Conservation (phyloP, 53 echinoderm and acorn worm species). For the Crossaster papposus region DNA sequence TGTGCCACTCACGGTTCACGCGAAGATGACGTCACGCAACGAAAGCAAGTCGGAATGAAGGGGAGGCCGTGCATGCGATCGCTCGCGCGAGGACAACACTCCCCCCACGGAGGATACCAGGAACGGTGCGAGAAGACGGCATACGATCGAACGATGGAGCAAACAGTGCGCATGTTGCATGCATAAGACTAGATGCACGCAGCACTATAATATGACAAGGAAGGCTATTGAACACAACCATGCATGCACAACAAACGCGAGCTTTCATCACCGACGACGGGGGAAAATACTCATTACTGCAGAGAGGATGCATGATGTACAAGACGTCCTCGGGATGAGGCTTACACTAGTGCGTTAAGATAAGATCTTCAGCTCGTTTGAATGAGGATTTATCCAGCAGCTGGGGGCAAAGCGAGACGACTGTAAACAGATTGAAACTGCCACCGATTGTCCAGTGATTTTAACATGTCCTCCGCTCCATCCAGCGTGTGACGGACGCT, state of each 20-base stretch:
- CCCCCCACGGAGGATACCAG: too few species aligned
- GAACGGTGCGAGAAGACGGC: background rate
- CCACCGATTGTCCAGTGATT: background rate
- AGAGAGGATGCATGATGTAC: background rate
- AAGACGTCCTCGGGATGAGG: background rate
- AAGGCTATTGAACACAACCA: background rate
- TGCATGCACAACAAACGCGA: background rate
- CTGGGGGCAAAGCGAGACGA: background rate
- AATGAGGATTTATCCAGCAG: background rate
- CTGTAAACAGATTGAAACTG: background rate
- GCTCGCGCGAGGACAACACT: background rate
- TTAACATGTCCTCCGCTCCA: background rate
- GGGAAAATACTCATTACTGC: background rate
- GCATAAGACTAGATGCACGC: background rate
- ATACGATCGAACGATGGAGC: background rate
- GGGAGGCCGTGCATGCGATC: slow-evolving; percentile 11
- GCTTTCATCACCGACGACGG: background rate
- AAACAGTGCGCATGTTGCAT: background rate
- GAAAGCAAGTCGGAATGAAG: background rate
- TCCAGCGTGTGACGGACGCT: background rate
- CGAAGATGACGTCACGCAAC: slow-evolving; percentile 22
- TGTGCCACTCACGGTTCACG: background rate
- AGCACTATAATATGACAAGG: too few species aligned
- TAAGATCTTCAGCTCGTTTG: background rate
- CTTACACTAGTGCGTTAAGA: background rate